Base-by-base conservation (phyloP, 2,113 vertebrate genomes). In the Oreocharis arfaki region DNA sequence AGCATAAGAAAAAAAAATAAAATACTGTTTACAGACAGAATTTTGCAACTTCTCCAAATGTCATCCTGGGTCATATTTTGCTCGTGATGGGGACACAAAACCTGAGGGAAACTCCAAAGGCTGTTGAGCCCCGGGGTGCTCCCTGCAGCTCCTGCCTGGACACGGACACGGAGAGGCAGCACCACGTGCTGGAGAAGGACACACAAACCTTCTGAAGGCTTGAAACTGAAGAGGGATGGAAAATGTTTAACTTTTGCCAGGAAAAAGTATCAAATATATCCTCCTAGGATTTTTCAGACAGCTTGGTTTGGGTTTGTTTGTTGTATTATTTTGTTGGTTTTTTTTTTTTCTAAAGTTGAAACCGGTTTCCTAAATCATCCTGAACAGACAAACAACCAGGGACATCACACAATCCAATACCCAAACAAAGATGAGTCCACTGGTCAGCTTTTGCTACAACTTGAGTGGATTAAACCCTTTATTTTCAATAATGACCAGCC, bases 201-300 rank as follows among this genome's bases (percentile, higher is more conserved):
- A 86, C 73, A 9, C 13, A 57, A 83, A 83, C 88, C 79, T 88
- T 90, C 64, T 6, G 37, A 61, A 49, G 71, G 33, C 67, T 80
- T 69, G 88, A 90, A 97, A 97, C 76, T 21, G n/a, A 94, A 95
- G 94, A 41, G 90, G 85, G 85, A 96, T 94, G 95, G 95, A 97
- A 97, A 96, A 82, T 90, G 41, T 9, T 86, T 32, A 22, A 42
- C 74, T 88, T 93, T 53, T 95, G 95, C 96, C 96, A 97, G 95
- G 92, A 95, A 96, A 96, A 94, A 92, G 89, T 88, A 94, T 97
- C 96, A 96, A 94, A 84, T 86, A 42, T 80, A 83, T 80, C 83
- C 95, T 96, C 90, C 23, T 30, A 77, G 94, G 94, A 60, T 86
- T 95, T 65, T 92, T 76, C 85, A 80, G 79, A 32, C 80, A 39